Percentiles rank a stretch among this genome's conserved stretches.
Conservation (phyloP, 2,888 invertebrate species). For the Rhagonycha lutea region DNA sequence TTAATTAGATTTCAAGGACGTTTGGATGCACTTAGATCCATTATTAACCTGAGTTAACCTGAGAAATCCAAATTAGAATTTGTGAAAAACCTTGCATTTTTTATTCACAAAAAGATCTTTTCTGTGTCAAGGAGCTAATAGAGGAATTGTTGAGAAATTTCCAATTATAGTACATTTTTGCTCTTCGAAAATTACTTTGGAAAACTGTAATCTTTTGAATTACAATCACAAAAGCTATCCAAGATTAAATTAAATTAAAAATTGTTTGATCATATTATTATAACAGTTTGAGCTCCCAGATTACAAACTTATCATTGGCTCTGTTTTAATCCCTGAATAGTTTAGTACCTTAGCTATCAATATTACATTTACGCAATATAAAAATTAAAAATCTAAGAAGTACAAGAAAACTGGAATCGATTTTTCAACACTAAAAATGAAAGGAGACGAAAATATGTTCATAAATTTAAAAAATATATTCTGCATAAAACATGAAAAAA, state of each 20-base stretch:
- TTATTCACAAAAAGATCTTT: too few relatives aligned
- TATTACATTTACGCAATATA: not conserved
- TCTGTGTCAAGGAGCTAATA: too few relatives aligned
- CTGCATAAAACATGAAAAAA: not conserved
- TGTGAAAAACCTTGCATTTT: too few relatives aligned
- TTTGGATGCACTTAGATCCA: too few relatives aligned
- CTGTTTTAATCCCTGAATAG: not conserved
- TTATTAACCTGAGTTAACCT: too few relatives aligned
- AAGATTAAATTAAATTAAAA: not conserved
- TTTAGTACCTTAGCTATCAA: not conserved
- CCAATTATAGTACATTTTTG: too few relatives aligned
- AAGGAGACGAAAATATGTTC: not conserved
- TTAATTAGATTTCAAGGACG: too few relatives aligned
- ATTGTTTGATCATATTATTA: not conserved
- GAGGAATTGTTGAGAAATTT: too few relatives aligned
- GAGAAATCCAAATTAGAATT: too few relatives aligned
- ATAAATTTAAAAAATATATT: not conserved
- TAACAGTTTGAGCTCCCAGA: not conserved
- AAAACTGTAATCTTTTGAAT: too few relatives aligned
- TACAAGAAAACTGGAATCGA: not conserved
- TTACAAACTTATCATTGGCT: not conserved
- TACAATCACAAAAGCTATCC: too few relatives aligned
- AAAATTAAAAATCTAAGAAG: not conserved
- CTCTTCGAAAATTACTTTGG: too few relatives aligned
- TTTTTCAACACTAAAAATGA: not conserved